These are phyloP conservation scores for Hirudo medicinalis DNA, from an alignment of 1,140 invertebrate genomes.

Conservation along the genomic window DNA sequence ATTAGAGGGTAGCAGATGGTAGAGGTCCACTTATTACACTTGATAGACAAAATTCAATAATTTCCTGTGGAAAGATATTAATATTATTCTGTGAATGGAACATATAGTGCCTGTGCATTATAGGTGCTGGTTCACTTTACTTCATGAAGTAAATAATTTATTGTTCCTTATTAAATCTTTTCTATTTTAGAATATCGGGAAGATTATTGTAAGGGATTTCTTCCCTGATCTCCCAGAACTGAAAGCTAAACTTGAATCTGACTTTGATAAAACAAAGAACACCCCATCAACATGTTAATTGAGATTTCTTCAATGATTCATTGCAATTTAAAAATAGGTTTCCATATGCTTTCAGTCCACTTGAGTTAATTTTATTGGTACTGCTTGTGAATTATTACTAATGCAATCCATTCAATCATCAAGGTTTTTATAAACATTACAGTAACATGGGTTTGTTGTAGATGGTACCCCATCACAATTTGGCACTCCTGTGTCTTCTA, in stretches of 20 bases:
- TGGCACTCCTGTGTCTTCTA: constrained; percentile 33
- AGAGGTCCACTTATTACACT: no score
- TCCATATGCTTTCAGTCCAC: not conserved
- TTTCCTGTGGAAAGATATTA: no score
- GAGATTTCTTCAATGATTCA: not conserved
- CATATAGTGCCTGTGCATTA: no score
- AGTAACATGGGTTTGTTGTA: constrained; percentile 22
- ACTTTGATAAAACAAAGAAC: constrained; percentile 76
- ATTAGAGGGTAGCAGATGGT: no score
- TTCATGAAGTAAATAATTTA: no score
- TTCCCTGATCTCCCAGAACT: constrained; percentile 88
- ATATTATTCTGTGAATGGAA: no score
- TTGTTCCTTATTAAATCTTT: no score
- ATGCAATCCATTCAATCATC: not conserved
- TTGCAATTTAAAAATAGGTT: not conserved
- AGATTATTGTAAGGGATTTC: constrained; percentile 92
- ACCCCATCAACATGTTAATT: constrained; percentile 27
- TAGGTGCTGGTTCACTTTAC: no score
- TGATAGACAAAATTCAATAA: no score
- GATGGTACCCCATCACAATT: constrained; percentile 34
- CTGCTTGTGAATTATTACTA: not conserved
- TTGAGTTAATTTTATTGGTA: not conserved
- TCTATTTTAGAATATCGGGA: constrained; percentile 58
- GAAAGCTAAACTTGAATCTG: constrained; percentile 78
- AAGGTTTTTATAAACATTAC: not conserved